Evolutionary conservation across 2,888 invertebrate genomes (phyloP).

Genomic region (Sclerodermus sp.): DNA sequence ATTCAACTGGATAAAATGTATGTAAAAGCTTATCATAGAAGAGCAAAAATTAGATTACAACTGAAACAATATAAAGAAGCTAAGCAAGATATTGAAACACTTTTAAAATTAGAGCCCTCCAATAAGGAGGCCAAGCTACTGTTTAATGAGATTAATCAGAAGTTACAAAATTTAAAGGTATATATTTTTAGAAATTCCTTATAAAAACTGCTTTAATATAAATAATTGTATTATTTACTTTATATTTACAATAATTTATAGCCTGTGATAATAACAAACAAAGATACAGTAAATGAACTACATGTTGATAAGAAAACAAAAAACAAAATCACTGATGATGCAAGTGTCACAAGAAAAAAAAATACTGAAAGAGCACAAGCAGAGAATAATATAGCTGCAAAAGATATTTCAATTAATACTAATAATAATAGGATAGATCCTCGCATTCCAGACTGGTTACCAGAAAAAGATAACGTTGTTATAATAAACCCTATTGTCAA

Average conservation of each 20-base stretch:
- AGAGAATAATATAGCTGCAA: constrained; percentile 4
- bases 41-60: constrained; percentile 75
- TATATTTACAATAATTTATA: constrained; percentile 27
- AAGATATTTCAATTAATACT: not conserved
- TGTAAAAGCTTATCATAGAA: constrained; percentile 81
- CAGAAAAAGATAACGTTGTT: constrained; percentile 54
- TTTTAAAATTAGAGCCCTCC: constrained; percentile 76
- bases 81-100: constrained; percentile 69
- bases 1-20: constrained; percentile 76
- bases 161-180: constrained; percentile 62
- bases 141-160: constrained; percentile 62
- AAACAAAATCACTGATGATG: not conserved
- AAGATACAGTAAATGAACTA: constrained; percentile 5
- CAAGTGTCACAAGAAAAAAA: constrained; percentile 8
- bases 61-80: constrained; percentile 75
- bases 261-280: constrained; percentile 29
- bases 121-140: constrained; percentile 71
- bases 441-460: constrained; percentile 55
- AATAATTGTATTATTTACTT: not conserved
- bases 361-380: constrained; percentile 15
- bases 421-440: constrained; percentile 16
- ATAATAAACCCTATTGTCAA: constrained; percentile 62
- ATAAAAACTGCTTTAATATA: too few species aligned
- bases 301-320: too few species aligned
- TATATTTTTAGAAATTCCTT: not conserved